These are phyloP conservation scores for Actinopyga echinites DNA, from an alignment of 53 echinoderm and acorn worm genomes.

Conservation along the genomic window DNA sequence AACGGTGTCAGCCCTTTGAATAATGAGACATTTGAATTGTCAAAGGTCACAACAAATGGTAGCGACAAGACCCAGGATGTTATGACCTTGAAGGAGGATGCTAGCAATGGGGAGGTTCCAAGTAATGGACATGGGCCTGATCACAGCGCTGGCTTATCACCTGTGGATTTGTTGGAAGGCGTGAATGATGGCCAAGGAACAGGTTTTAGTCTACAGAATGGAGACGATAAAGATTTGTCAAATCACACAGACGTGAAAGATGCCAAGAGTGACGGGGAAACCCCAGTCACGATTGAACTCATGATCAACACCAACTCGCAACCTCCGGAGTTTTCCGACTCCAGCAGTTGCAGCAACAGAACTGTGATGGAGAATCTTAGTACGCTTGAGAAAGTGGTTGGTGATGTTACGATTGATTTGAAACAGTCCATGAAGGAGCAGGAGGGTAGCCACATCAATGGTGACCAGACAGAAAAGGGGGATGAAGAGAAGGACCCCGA, in stretches of 20 bases:
- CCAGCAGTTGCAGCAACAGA: slow-evolving; percentile 63
- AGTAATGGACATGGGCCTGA: slow-evolving; percentile 20
- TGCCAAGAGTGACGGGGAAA: slow-evolving; percentile 8
- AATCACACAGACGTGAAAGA: neutral
- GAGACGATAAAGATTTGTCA: neutral
- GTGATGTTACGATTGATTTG: neutral
- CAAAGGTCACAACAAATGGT: slow-evolving; percentile 8
- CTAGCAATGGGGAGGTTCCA: no score
- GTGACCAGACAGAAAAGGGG: no score
- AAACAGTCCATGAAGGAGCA: neutral
- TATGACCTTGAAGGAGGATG: no score
- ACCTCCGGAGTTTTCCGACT: slow-evolving; percentile 30
- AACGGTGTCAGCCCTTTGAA: neutral
- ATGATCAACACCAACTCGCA: neutral
- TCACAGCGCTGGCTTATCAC: slow-evolving; percentile 22
- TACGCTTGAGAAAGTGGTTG: neutral
- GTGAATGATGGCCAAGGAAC: slow-evolving; percentile 32
- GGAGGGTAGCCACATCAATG: neutral
- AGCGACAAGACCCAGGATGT: neutral
- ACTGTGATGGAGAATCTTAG: slow-evolving; percentile 32
- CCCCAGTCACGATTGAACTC: neutral
- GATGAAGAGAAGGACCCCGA: neutral
- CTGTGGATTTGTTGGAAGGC: slow-evolving; percentile 62
- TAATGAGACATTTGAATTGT: neutral
- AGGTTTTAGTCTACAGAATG: neutral